Conservation (phyloP, 2,113 vertebrate genomes). For the Pteropus alecto region DNA sequence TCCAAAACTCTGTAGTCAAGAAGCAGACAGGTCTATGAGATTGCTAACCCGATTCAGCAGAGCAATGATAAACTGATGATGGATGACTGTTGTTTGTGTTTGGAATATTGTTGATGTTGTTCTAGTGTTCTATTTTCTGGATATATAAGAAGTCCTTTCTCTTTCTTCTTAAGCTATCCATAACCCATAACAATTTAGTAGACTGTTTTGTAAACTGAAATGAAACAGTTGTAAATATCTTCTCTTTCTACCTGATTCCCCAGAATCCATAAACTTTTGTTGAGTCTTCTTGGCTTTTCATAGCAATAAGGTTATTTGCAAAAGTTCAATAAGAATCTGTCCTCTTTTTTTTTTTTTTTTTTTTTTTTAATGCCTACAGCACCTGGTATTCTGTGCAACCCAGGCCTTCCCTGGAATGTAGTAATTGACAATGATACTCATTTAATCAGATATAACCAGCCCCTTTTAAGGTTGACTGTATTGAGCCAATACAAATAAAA, state of each 20-base stretch:
- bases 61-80: not conserved
- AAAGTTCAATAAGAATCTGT: not conserved
- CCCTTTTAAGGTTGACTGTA: not conserved
- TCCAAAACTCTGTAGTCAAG: not conserved
- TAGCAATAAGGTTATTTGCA: not conserved
- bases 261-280: not conserved
- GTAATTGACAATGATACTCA: not conserved
- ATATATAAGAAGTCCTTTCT: not conserved
- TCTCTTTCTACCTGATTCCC: not conserved
- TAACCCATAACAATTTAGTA: not conserved
- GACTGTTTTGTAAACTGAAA: not conserved
- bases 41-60: not conserved
- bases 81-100: not conserved
- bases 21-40: not conserved
- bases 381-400: too few relatives aligned
- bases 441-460: not conserved
- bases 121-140: not conserved
- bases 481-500: not conserved
- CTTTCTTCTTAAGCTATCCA: not conserved
- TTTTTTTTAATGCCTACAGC: too few relatives aligned
- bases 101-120: not conserved
- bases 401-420: not conserved
- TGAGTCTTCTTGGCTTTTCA: not conserved
- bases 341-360: too few relatives aligned
- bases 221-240: not conserved